phyloP scores from a whole-genome alignment of 1,140 invertebrate genomes.

The Diploscapter pachys region DNA sequence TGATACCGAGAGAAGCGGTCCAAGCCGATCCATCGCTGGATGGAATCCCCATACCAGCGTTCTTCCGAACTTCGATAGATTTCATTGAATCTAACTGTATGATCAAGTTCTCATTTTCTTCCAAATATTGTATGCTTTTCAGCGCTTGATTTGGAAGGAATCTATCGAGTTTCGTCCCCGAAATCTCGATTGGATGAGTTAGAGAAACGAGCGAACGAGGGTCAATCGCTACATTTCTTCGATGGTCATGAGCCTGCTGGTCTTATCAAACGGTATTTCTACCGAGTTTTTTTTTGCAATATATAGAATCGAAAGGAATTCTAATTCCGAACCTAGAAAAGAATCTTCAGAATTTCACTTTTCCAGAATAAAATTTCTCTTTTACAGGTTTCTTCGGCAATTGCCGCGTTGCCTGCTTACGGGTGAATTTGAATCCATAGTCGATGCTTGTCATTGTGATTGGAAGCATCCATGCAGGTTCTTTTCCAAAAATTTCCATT shows the following conservation, averaged over 20 bases:
- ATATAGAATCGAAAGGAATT: no score
- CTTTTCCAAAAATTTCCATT: neutral
- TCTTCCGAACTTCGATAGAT: constrained; percentile 27
- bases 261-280: constrained; percentile 23
- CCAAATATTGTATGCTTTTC: neutral
- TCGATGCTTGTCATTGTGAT: constrained; percentile 17
- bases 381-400: constrained; percentile 34
- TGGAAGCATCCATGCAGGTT: neutral
- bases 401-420: constrained; percentile 24
- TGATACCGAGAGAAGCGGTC: constrained; percentile 10
- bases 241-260: constrained; percentile 35
- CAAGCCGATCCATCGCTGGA: constrained; percentile 31
- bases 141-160: constrained; percentile 31
- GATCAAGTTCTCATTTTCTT: neutral
- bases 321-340: no score
- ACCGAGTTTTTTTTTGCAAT: no score
- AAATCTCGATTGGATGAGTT: constrained; percentile 32
- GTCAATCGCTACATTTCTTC: constrained; percentile 14
- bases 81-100: constrained; percentile 30
- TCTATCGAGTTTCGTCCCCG: constrained; percentile 35
- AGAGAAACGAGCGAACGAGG: constrained; percentile 18
- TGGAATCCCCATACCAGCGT: constrained; percentile 29
- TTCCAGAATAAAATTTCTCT: neutral
- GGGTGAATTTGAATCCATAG: constrained; percentile 10
- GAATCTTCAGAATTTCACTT: neutral